Conservation (phyloP, 92 coral and sea anemone genomes). For the Galaxea fascicularis region DNA sequence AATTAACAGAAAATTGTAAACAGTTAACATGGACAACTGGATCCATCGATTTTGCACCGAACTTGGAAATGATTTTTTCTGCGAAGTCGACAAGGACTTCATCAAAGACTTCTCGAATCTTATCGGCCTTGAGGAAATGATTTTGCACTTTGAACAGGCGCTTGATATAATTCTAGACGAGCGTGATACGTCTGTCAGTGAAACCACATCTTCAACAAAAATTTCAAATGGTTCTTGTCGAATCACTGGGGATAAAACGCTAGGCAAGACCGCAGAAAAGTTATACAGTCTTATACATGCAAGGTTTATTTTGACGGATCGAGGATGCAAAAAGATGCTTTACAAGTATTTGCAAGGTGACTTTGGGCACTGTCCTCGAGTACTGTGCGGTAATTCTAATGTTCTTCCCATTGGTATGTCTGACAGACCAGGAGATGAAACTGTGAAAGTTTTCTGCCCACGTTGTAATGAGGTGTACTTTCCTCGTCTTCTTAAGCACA, state of each 20-base stretch:
- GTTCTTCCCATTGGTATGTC: conserved; percentile 90
- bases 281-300: conserved; percentile 87
- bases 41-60: conserved; percentile 86
- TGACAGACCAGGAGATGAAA: conserved; percentile 85
- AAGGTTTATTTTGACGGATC: conserved; percentile 75
- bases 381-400: conserved; percentile 74
- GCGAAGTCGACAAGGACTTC: conserved; percentile 91
- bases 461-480: conserved; percentile 82
- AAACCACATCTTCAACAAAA: conserved; percentile 43
- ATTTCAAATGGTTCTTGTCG: conserved; percentile 65
- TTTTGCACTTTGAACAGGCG: conserved; percentile 71
- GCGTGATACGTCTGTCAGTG: conserved; percentile 50
- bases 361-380: conserved; percentile 91
- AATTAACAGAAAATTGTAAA: neutral
- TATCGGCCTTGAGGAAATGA: conserved; percentile 83
- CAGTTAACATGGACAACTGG: conserved; percentile 63
- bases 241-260: conserved; percentile 56
- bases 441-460: conserved; percentile 87
- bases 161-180: conserved; percentile 75
- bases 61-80: conserved; percentile 88
- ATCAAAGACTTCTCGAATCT: conserved; percentile 82
- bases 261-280: conserved; percentile 76
- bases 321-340: conserved; percentile 86
- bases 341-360: conserved; percentile 83
- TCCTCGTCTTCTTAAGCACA: conserved; percentile 75